phyloP scores from a whole-genome alignment of 1,140 invertebrate species.

The Phthorimaea operculella region DNA sequence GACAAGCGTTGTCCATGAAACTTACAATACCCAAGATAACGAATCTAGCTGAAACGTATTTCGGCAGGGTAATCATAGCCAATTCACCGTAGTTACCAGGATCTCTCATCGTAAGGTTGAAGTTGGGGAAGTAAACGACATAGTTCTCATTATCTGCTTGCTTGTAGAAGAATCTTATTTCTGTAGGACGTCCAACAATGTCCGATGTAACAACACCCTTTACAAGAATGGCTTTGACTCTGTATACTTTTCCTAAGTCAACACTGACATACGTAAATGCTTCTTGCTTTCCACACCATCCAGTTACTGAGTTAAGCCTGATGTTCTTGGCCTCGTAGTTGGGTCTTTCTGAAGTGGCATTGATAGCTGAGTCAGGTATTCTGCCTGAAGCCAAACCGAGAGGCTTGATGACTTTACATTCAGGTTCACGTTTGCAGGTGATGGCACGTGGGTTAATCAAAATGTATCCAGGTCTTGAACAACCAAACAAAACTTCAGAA shows the following conservation, averaged over 20 bases:
- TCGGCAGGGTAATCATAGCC: slow-evolving; percentile 94
- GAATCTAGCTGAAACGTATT: slow-evolving; percentile 92
- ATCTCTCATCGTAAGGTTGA: slow-evolving; percentile 92
- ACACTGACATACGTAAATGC: slow-evolving; percentile 96
- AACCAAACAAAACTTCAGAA: slow-evolving; percentile 90
- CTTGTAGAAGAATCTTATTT: slow-evolving; percentile 97
- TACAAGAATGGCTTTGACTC: slow-evolving; percentile 91
- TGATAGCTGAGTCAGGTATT: slow-evolving; percentile 96
- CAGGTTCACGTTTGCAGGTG: slow-evolving; percentile 89
- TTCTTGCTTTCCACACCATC: slow-evolving; percentile 95
- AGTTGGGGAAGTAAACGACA: slow-evolving; percentile 96
- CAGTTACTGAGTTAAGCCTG: slow-evolving; percentile 91
- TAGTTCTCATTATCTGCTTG: slow-evolving; percentile 93
- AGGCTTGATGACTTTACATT: slow-evolving; percentile 93
- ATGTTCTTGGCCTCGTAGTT: slow-evolving; percentile 93
- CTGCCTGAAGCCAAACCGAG: slow-evolving; percentile 90
- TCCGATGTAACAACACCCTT: slow-evolving; percentile 96
- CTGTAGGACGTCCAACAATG: slow-evolving; percentile 92
- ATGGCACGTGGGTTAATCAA: slow-evolving; percentile 92
- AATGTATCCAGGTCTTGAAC: slow-evolving; percentile 91
- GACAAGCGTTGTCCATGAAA: slow-evolving; percentile 95
- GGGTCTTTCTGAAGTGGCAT: slow-evolving; percentile 91
- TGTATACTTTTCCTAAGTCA: slow-evolving; percentile 89
- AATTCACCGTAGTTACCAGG: slow-evolving; percentile 88
- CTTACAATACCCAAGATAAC: slow-evolving; percentile 94